A percentile compares a stretch with the other conserved stretches of the same genome.
phyloP scores from a whole-genome alignment of 2,113 vertebrate species.

The Stigmatopora argus region DNA sequence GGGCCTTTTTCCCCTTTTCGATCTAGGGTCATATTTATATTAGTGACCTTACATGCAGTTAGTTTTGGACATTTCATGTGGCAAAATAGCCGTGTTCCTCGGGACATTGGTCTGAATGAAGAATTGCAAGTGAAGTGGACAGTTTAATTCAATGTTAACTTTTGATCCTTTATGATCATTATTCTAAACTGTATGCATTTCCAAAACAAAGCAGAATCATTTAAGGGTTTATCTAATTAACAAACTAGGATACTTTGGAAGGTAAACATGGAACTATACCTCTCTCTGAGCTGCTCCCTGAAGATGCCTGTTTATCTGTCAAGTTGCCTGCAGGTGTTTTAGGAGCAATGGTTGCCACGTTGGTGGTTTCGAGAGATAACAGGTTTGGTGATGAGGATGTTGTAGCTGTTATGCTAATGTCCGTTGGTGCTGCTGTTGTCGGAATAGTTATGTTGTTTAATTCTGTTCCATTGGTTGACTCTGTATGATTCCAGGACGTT shows the following conservation, averaged over 20 bases:
- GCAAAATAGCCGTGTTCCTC: not conserved
- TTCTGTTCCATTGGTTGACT: not conserved
- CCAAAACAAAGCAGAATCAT: not conserved
- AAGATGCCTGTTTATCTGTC: constrained; percentile 15
- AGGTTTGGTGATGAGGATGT: constrained; percentile 3
- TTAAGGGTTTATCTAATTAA: not conserved
- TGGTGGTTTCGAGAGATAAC: constrained; percentile 1
- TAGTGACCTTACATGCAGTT: not conserved
- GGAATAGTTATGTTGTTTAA: not conserved
- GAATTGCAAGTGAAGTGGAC: constrained; percentile 2
- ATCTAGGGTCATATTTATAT: not conserved
- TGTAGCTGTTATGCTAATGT: not conserved
- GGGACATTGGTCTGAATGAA: not conserved
- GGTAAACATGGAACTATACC: constrained; percentile 32
- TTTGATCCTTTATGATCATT: not conserved
- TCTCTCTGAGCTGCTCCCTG: constrained; percentile 37
- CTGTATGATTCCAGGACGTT: not conserved
- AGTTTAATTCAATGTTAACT: not conserved
- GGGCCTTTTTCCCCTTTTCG: not conserved
- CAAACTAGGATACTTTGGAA: constrained; percentile 3
- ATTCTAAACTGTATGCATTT: not conserved
- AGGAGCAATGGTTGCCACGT: not conserved
- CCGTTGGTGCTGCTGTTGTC: not conserved
- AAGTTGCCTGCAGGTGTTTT: constrained; percentile 31
- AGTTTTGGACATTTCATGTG: not conserved